Conservation (phyloP, 1,140 invertebrate genomes). For the Metopolophium dirhodum region DNA sequence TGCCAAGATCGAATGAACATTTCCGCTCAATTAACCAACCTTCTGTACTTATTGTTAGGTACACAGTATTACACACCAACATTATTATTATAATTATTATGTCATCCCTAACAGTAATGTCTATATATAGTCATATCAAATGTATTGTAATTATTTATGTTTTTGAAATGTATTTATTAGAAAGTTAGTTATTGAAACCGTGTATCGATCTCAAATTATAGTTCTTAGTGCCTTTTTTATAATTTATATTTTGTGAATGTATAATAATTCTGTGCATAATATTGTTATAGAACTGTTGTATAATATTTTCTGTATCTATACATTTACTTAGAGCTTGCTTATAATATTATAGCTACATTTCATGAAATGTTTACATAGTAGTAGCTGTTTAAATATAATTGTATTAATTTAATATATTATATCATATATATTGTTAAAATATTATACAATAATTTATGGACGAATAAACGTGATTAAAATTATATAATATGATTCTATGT, state of each 20-base stretch:
- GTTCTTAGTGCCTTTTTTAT: neutral
- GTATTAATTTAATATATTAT: neutral
- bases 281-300: neutral
- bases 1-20: conserved; percentile 85
- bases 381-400: neutral
- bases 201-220: neutral
- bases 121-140: neutral
- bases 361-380: neutral
- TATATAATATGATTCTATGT: neutral
- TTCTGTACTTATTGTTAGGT: neutral
- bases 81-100: neutral
- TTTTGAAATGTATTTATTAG: neutral
- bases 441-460: neutral
- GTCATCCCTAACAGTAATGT: neutral
- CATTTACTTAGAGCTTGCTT: neutral
- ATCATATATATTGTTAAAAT: neutral
- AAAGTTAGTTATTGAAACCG: neutral
- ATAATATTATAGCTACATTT: neutral
- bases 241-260: neutral
- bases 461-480: neutral
- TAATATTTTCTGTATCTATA: neutral
- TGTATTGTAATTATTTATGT: neutral
- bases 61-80: too few relatives aligned
- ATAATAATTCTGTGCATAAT: neutral
- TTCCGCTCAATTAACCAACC: neutral